Evolutionary conservation across 1,140 invertebrate genomes (phyloP).

Genomic region (Conopomorpha cramerella): DNA sequence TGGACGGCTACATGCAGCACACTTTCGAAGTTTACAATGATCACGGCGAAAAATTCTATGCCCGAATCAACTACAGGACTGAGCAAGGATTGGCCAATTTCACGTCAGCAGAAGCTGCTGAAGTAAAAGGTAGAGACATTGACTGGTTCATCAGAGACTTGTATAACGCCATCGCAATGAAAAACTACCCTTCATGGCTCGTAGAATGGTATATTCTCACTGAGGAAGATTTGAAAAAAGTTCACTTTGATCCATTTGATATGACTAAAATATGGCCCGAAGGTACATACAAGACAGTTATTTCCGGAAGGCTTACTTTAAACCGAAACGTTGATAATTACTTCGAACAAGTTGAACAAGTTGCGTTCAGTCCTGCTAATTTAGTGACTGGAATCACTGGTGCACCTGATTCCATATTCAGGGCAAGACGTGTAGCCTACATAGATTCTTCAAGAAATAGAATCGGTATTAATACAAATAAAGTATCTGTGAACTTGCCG

Average conservation of each 20-base stretch:
- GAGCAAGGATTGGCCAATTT: conserved; percentile 73
- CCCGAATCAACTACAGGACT: conserved; percentile 75
- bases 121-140: conserved; percentile 64
- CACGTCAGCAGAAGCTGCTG: conserved; percentile 55
- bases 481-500: not conserved
- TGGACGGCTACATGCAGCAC: conserved; percentile 68
- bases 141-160: conserved; percentile 72
- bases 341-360: conserved; percentile 83
- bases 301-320: conserved; percentile 81
- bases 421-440: not conserved
- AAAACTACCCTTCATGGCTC: conserved; percentile 69
- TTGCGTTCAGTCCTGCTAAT: conserved; percentile 82
- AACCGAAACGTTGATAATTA: conserved; percentile 81
- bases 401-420: not conserved
- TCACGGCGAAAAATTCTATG: conserved; percentile 61
- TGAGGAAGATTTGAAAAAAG: conserved; percentile 42
- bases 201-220: conserved; percentile 60
- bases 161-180: conserved; percentile 6
- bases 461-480: not conserved
- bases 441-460: not conserved
- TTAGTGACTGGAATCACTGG: conserved; percentile 28
- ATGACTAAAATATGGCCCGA: conserved; percentile 80
- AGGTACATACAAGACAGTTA: conserved; percentile 78
- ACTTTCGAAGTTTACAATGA: conserved; percentile 73
- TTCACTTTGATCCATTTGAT: conserved; percentile 64